Conservation (phyloP, 2,113 vertebrate species). For the Sylvia atricapilla region DNA sequence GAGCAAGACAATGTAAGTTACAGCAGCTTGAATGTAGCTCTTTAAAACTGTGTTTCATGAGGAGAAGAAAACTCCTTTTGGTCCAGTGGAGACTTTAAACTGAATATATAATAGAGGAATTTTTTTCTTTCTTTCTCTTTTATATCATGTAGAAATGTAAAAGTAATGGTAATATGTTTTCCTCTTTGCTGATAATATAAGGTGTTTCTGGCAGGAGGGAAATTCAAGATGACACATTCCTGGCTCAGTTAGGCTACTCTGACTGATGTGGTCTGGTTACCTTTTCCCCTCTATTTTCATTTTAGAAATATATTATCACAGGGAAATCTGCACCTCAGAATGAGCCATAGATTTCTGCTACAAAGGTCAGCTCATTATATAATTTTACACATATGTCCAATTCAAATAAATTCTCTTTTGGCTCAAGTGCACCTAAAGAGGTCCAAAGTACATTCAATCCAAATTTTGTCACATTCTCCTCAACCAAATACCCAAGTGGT, state of each 20-base stretch:
- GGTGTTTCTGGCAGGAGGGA: constrained; percentile 32
- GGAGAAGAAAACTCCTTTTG: constrained; percentile 24
- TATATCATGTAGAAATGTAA: constrained; percentile 18
- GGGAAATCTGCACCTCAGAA: constrained; percentile 32
- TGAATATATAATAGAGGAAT: neutral
- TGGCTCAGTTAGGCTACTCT: constrained; percentile 16
- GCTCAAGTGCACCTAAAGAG: neutral
- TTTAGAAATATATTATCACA: constrained; percentile 30
- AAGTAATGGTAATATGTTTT: constrained; percentile 28
- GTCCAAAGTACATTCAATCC: neutral
- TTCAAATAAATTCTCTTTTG: constrained; percentile 32
- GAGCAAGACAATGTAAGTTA: neutral
- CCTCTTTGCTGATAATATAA: constrained; percentile 6
- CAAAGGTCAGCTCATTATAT: constrained; percentile 41
- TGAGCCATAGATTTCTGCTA: constrained; percentile 17
- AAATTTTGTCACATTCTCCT: constrained; percentile 7
- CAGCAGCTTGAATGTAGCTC: neutral
- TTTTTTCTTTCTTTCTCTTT: neutral
- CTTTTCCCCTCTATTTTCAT: constrained; percentile 15
- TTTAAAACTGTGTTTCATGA: constrained; percentile 18
- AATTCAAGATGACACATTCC: constrained; percentile 7
- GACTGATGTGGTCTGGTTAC: constrained; percentile 37
- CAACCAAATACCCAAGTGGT: neutral
- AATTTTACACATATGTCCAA: constrained; percentile 32
- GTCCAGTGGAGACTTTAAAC: neutral